Evolutionary conservation across 2,888 invertebrate species (phyloP), one percentile per base, ranked within the genome.

Genomic region (Oligia fasciuncula): DNA sequence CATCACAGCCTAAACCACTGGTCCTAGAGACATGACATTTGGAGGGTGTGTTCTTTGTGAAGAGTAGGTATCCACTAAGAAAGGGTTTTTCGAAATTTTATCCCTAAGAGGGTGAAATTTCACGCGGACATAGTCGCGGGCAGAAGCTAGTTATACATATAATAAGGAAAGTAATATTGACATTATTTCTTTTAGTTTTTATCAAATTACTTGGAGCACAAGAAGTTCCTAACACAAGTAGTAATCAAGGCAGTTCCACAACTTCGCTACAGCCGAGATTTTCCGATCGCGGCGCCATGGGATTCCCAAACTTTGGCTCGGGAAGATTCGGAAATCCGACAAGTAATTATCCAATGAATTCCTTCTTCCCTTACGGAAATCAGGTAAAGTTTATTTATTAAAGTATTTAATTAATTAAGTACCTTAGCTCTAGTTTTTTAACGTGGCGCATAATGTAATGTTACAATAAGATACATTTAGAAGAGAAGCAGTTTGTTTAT

Each of bases 341-440:
- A 80, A 87, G 86, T 85, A 90, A 91, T 91, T 91, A 90, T 87
- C 92, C 90, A 54, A 83, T 81, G 85, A 89, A 90, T 90, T 86
- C 89, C 84, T 90, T 89, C 89, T 87, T 85, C 85, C 89, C 91
- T 81, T 89, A 89, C 77, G 87, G 86, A 83, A 87, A 86, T 85
- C 85, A 86, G 89, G 89, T 89, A 87, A 87, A 77, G 79, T 84
- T 83, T 76, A 84, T 77, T 84, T 84, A 86, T 79, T 75, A 73
- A 86, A 70, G 76, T 84, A 75, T 86, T 76, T 76, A 76, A 80
- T 86, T 80, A 86, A 76, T 80, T 77, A n/a, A n/a, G n/a, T n/a
- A 60, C 43, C 14, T 65, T 14, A 60, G 68, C 46, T 40, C 8
- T 69, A 29, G 23, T 54, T 54, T 76, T 73, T 23, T 35, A 54